phyloP scores from a whole-genome alignment of 2,888 invertebrate genomes.

The Listrodromus nycthemerus region DNA sequence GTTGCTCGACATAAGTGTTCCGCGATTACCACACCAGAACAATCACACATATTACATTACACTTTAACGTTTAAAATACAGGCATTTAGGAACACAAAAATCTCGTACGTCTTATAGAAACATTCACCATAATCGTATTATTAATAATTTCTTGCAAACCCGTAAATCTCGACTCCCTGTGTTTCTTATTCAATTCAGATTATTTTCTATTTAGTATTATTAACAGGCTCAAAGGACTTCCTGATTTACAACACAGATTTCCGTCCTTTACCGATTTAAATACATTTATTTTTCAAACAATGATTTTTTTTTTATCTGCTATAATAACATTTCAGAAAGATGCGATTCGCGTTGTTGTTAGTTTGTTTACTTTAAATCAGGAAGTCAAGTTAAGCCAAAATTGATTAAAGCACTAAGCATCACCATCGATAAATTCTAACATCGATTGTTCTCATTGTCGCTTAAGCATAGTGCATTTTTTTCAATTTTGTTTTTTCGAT shows the following conservation, averaged over 20 bases:
- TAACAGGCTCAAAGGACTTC: background rate
- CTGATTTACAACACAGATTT: background rate
- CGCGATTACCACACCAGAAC: slow-evolving; percentile 27
- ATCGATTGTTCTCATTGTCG: slow-evolving; percentile 40
- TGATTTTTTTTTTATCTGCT: background rate
- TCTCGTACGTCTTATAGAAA: slow-evolving; percentile 38
- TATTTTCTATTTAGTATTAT: background rate
- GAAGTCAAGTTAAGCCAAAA: background rate
- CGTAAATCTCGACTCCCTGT: slow-evolving; percentile 50
- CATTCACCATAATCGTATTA: slow-evolving; percentile 45
- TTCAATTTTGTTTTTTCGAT: background rate
- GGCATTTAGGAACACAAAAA: slow-evolving; percentile 67
- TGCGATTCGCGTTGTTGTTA: background rate
- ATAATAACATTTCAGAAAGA: background rate
- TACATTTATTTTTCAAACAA: background rate
- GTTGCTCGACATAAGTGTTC: slow-evolving; percentile 24
- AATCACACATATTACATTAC: slow-evolving; percentile 30
- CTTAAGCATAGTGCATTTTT: slow-evolving; percentile 17
- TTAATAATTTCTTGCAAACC: slow-evolving; percentile 42
- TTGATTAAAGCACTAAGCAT: slow-evolving; percentile 22
- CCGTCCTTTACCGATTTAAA: background rate
- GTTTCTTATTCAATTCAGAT: background rate
- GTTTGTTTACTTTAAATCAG: background rate
- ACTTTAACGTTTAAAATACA: slow-evolving; percentile 34
- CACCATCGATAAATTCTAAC: slow-evolving; percentile 39